Percentiles rank a stretch among this genome's conserved stretches.
Conservation (phyloP, 2,113 vertebrate genomes). For the Vimba vimba region DNA sequence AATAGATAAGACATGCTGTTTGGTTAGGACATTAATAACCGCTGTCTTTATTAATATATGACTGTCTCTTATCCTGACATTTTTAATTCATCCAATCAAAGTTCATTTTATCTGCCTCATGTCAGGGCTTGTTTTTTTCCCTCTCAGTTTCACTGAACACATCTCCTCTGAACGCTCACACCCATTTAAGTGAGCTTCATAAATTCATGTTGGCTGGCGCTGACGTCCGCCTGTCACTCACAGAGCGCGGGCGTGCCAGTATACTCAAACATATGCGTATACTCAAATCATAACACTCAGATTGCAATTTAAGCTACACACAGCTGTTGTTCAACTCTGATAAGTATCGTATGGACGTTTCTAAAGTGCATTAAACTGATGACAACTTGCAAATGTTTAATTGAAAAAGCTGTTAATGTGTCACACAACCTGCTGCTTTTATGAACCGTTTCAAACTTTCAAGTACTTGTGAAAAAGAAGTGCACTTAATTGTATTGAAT, state of each 20-base stretch:
- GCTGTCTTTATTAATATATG: slow-evolving; percentile 18
- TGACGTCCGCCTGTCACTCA: not conserved
- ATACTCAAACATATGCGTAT: too few relatives aligned
- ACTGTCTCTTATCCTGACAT: not conserved
- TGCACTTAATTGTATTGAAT: not conserved
- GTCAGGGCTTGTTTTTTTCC: not conserved
- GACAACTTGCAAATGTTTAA: not conserved
- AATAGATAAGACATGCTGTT: slow-evolving; percentile 9
- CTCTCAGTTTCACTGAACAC: slow-evolving; percentile 13
- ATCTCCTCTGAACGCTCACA: slow-evolving; percentile 10
- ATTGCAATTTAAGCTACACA: not conserved
- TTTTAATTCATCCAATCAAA: slow-evolving; percentile 4
- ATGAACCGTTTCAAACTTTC: not conserved
- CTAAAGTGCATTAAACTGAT: not conserved
- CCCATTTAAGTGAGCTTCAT: slow-evolving; percentile 34
- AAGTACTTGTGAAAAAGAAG: not conserved
- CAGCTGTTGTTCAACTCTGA: not conserved
- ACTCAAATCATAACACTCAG: not conserved
- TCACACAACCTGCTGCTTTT: not conserved
- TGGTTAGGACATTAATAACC: not conserved
- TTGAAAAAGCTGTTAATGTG: slow-evolving; percentile 9
- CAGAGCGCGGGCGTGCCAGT: not conserved
- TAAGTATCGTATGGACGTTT: not conserved
- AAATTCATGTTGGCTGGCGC: slow-evolving; percentile 12
- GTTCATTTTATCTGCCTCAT: not conserved